Conservation (phyloP, 2,113 vertebrate genomes). For the Hiodon tergisus region DNA sequence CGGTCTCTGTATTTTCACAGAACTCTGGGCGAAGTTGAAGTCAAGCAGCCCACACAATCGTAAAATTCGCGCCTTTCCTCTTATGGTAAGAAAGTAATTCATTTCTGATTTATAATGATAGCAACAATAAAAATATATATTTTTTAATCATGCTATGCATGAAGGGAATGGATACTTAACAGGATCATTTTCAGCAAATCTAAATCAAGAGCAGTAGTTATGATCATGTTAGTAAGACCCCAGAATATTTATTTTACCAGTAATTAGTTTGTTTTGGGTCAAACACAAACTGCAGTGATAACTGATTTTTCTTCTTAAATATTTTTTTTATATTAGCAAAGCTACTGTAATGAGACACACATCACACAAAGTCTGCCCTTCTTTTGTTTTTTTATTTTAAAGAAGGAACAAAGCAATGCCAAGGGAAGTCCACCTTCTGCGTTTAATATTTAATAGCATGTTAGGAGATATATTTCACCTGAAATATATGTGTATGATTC, state of each 20-base stretch:
- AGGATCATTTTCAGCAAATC: neutral
- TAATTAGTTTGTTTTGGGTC: neutral
- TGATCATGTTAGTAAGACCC: neutral
- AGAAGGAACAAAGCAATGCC: neutral
- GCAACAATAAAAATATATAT: neutral
- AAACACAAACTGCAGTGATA: neutral
- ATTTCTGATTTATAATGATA: neutral
- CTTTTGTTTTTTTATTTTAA: neutral
- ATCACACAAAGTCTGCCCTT: neutral
- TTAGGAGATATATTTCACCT: neutral
- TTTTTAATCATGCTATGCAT: neutral
- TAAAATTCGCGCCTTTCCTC: neutral
- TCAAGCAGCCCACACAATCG: neutral
- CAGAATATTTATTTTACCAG: neutral
- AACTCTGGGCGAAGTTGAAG: neutral
- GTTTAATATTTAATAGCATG: no score
- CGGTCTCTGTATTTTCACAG: neutral
- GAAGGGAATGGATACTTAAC: slow-evolving; percentile 5
- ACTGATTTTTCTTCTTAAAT: no score
- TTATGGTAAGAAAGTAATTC: slow-evolving; percentile 13
- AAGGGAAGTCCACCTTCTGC: neutral
- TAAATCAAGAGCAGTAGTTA: neutral
- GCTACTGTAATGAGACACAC: neutral
- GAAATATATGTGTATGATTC: neutral
- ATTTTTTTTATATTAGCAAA: neutral